Conservation (phyloP, 2,113 vertebrate species). For the Protobothrops mucrosquamatus region DNA sequence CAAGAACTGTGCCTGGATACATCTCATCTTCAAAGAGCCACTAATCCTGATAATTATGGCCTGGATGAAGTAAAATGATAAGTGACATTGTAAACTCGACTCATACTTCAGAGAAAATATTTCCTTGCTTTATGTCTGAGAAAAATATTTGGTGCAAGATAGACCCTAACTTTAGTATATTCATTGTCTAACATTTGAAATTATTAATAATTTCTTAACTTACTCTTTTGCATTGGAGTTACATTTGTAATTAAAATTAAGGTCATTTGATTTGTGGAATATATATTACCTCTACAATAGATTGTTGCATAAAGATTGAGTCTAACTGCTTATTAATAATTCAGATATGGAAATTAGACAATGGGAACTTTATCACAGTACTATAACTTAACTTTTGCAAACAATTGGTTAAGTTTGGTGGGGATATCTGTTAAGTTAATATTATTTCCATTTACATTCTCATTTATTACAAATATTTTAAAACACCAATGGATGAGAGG, state of each 20-base stretch:
- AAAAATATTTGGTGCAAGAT: conserved; percentile 2
- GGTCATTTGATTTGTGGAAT: conserved; percentile 11
- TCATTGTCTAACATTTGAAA: background rate
- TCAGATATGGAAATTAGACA: conserved; percentile 18
- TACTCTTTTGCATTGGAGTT: conserved; percentile 25
- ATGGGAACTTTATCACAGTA: conserved; percentile 5
- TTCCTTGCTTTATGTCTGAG: background rate
- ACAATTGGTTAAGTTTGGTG: background rate
- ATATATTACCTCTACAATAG: background rate
- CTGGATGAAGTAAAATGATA: conserved; percentile 34
- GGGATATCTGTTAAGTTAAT: conserved; percentile 19
- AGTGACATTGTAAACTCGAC: background rate
- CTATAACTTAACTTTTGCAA: background rate
- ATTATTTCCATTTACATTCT: conserved; percentile 23
- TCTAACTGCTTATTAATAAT: background rate
- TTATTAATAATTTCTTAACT: conserved; percentile 32
- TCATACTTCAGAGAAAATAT: background rate
- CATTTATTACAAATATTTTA: background rate
- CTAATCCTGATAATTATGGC: conserved; percentile 52
- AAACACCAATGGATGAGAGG: background rate
- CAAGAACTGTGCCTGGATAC: conserved; percentile 40
- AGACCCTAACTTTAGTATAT: background rate
- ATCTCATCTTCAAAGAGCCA: conserved; percentile 30
- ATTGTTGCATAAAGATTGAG: background rate
- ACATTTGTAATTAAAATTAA: conserved; percentile 29